A percentile compares a stretch with the other conserved stretches of the same genome.
Conservation (phyloP, 2,888 invertebrate species). For the Lithophane ornitopus region DNA sequence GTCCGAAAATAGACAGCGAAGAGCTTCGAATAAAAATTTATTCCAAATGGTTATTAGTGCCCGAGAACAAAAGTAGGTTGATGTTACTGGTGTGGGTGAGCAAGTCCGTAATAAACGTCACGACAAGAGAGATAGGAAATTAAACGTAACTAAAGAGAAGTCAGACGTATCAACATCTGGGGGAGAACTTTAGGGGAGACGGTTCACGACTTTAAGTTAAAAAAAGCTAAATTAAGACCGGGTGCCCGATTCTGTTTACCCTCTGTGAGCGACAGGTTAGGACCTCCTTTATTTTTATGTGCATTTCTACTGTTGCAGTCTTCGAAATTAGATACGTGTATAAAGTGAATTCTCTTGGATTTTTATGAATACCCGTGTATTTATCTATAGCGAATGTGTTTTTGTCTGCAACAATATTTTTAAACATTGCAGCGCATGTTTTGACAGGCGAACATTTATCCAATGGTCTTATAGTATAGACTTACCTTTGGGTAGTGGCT, state of each 20-base stretch:
- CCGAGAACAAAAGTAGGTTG: conserved; percentile 80
- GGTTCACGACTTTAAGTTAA: conserved; percentile 59
- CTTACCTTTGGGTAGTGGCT: conserved; percentile 89
- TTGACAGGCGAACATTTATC: not conserved
- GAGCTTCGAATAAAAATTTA: conserved; percentile 84
- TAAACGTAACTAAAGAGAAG: conserved; percentile 89
- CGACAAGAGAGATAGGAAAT: conserved; percentile 88
- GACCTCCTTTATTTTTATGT: conserved; percentile 75
- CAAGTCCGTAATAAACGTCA: conserved; percentile 86
- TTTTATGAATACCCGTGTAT: conserved; percentile 15
- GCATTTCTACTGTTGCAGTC: conserved; percentile 52
- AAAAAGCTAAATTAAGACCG: conserved; percentile 84
- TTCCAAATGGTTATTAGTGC: conserved; percentile 87
- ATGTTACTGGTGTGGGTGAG: conserved; percentile 79
- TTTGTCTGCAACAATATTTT: not conserved
- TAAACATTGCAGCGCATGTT: not conserved
- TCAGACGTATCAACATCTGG: conserved; percentile 82
- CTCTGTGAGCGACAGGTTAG: conserved; percentile 84
- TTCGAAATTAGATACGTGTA: conserved; percentile 59
- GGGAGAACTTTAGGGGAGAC: conserved; percentile 79
- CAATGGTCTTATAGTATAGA: conserved; percentile 28
- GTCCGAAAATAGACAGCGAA: conserved; percentile 84
- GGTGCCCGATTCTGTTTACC: conserved; percentile 84
- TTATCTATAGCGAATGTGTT: not conserved
- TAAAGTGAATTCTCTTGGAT: conserved; percentile 36